These are phyloP conservation scores for Puffinus mauretanicus DNA, from an alignment of 2,113 vertebrate genomes.

Conservation along the genomic window DNA sequence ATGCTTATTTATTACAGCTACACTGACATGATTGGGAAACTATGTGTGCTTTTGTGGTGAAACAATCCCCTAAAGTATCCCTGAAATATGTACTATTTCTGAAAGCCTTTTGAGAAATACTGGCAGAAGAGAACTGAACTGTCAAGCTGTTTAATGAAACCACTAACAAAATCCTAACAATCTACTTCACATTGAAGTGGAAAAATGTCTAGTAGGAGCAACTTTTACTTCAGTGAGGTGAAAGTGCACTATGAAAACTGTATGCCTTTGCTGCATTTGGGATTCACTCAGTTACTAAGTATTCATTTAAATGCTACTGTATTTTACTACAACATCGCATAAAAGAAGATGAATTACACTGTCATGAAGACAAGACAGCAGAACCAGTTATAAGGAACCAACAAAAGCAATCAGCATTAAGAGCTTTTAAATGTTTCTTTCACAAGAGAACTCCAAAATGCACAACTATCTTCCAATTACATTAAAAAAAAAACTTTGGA, in stretches of 20 bases:
- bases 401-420: constrained; percentile 60
- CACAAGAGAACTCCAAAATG: constrained; percentile 65
- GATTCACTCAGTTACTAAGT: constrained; percentile 55
- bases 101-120: constrained; percentile 64
- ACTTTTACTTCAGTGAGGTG: constrained; percentile 77
- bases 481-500: constrained; percentile 36
- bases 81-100: constrained; percentile 50
- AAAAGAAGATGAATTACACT: constrained; percentile 58
- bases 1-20: constrained; percentile 87
- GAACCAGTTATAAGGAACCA: constrained; percentile 61
- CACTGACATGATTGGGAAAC: constrained; percentile 71
- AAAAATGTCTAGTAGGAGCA: constrained; percentile 70
- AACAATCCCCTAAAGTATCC: constrained; percentile 42
- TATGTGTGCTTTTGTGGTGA: constrained; percentile 37
- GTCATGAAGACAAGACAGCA: constrained; percentile 45
- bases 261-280: constrained; percentile 69
- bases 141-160: constrained; percentile 70
- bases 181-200: constrained; percentile 87
- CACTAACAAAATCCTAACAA: constrained; percentile 71
- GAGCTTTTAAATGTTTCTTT: constrained; percentile 68
- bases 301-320: constrained; percentile 68
- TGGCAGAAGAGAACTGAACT: constrained; percentile 68
- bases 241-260: constrained; percentile 73
- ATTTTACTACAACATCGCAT: constrained; percentile 42
- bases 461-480: constrained; percentile 68